These are phyloP conservation scores for Actenoides lindsayi DNA, from an alignment of 2,113 vertebrate genomes.

Conservation along the genomic window DNA sequence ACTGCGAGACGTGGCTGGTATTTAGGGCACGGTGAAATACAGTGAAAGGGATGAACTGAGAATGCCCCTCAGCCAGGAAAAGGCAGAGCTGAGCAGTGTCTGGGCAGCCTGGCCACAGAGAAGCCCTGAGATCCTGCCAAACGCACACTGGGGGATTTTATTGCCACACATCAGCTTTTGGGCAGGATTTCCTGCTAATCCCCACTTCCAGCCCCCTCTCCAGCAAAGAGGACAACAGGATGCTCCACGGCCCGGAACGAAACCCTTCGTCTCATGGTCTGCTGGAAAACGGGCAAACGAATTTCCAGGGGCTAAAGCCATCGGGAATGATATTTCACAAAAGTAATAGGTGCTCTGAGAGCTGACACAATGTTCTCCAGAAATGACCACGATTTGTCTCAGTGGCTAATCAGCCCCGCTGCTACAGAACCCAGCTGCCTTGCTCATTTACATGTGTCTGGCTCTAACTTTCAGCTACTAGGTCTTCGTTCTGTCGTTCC, in stretches of 20 bases:
- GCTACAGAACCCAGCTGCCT: background rate
- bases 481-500: background rate
- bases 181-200: background rate
- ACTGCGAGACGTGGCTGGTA: background rate
- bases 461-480: background rate
- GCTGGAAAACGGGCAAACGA: background rate
- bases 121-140: background rate
- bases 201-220: background rate
- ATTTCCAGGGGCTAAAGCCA: background rate
- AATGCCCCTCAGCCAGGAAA: background rate
- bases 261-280: background rate
- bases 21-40: background rate
- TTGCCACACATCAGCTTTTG: background rate
- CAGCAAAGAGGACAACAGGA: background rate
- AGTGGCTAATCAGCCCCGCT: background rate
- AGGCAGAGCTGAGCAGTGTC: background rate
- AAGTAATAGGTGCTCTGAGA: background rate
- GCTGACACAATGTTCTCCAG: background rate
- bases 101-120: background rate
- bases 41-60: background rate
- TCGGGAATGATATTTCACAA: background rate
- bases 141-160: background rate
- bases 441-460: slow-evolving; percentile 8
- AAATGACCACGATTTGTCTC: slow-evolving; percentile 4
- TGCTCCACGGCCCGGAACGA: fast-evolving